Base-by-base conservation (phyloP, 2,888 invertebrate genomes). In the Hirtodrosophila histrioides region DNA sequence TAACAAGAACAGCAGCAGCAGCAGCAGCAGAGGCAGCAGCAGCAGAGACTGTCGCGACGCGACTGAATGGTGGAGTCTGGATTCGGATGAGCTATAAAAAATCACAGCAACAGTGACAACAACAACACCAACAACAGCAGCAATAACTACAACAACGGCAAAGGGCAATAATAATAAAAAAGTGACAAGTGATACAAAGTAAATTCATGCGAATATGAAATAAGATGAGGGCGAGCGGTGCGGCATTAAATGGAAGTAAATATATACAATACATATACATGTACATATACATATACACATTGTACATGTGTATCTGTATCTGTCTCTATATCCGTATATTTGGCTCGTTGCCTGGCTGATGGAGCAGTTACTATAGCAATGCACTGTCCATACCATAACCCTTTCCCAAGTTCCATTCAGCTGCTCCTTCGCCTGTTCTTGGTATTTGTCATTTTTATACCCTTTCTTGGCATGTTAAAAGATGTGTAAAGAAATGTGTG, bases 111-210 rank as follows among this genome's bases (percentile, higher is more conserved):
- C 75, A 64, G 37, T 57, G 63, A 48, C 67, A 68, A 33, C 49
- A 50, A 6, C 57, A 53, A 48, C 69, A 65, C 31, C 71, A 57
- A 11, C 75, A 70, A 51, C 65, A 54, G 45, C 71, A 64, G 60
- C 72, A 60, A 50, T 17, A 17, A 17, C 17, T 17, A 17, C 71
- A 67, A 56, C 74, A 50, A 35, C 55, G 51, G 56, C 55, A 64
- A 61, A 62, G 60, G 65, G 67, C 86, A 76, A 73, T 87, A 64
- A 82, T 77, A 75, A 81, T 85, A 85, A 86, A 88, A 75, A 79
- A 82, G 89, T 86, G 86, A 86, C 86, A 86, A 89, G 89, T 86
- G 86, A 86, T 89, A 86, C 86, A 89, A 88, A 88, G 84, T 88
- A 86, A 83, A 89, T 88, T 88, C 88, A 88, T 81, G 76, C 73